phyloP scores from a whole-genome alignment of 2,888 invertebrate species.

The Rhagonycha lutea region DNA sequence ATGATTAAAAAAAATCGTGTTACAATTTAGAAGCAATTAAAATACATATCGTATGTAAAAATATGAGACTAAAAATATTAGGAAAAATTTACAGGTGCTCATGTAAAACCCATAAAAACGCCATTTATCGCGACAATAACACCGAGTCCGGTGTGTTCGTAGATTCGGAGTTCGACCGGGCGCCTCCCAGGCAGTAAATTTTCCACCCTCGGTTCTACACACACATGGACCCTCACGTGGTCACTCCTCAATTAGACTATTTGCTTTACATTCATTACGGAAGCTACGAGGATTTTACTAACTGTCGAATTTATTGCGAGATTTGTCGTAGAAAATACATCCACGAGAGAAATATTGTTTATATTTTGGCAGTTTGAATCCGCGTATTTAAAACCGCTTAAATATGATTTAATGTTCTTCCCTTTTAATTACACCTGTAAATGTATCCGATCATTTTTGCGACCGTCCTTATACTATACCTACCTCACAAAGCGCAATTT shows the following conservation, averaged over 20 bases:
- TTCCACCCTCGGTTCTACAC: constrained; percentile 41
- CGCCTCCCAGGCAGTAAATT: constrained; percentile 44
- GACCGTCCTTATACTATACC: constrained; percentile 2
- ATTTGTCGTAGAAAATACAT: constrained; percentile 52
- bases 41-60: constrained; percentile 7
- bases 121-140: constrained; percentile 46
- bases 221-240: constrained; percentile 52
- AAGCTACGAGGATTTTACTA: constrained; percentile 54
- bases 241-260: constrained; percentile 55
- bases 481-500: constrained; percentile 1
- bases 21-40: background rate
- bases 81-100: constrained; percentile 42
- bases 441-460: constrained; percentile 16
- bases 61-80: constrained; percentile 17
- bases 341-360: constrained; percentile 51
- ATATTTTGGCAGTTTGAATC: constrained; percentile 45
- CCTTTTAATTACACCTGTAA: constrained; percentile 33
- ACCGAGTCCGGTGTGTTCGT: constrained; percentile 35
- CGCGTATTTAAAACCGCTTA: constrained; percentile 30
- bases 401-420: constrained; percentile 43
- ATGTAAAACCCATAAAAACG: constrained; percentile 40
- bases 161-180: constrained; percentile 39
- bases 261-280: constrained; percentile 54
- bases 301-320: constrained; percentile 54
- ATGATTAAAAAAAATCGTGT: background rate